Percentiles rank a stretch among this genome's conserved stretches.
phyloP scores from a whole-genome alignment of 2,797 vertebrate genomes.

The Argya squamiceps region DNA sequence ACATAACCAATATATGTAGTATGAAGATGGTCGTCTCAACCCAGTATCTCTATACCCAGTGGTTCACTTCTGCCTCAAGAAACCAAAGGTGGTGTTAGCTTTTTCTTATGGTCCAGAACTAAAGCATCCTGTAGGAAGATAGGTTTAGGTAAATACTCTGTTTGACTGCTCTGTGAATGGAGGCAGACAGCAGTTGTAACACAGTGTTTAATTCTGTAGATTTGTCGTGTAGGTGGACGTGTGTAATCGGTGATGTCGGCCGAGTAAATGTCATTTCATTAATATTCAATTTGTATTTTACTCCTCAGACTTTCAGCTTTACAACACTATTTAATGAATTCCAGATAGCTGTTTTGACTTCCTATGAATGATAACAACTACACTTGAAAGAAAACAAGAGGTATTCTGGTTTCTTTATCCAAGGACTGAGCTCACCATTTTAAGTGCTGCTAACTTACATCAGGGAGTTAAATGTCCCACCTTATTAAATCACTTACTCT shows the following conservation, averaged over 20 bases:
- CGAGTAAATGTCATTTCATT: conserved; percentile 3
- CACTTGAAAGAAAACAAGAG: neutral
- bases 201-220: neutral
- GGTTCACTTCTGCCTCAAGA: neutral
- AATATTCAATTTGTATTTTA: conserved; percentile 16
- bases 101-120: neutral
- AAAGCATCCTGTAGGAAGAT: neutral
- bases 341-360: neutral
- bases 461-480: neutral
- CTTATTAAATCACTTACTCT: neutral
- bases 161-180: neutral
- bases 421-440: neutral
- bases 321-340: neutral
- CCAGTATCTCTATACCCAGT: neutral
- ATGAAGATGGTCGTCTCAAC: neutral
- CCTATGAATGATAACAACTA: neutral
- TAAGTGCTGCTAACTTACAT: neutral
- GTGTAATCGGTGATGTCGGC: neutral
- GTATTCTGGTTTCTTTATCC: neutral
- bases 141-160: neutral
- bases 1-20: neutral
- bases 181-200: neutral
- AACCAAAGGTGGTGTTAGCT: neutral
- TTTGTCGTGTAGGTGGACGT: neutral
- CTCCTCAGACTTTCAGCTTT: neutral